Evolutionary conservation across 1,140 invertebrate species (phyloP).

Genomic region (Sitodiplosis mosellana): DNA sequence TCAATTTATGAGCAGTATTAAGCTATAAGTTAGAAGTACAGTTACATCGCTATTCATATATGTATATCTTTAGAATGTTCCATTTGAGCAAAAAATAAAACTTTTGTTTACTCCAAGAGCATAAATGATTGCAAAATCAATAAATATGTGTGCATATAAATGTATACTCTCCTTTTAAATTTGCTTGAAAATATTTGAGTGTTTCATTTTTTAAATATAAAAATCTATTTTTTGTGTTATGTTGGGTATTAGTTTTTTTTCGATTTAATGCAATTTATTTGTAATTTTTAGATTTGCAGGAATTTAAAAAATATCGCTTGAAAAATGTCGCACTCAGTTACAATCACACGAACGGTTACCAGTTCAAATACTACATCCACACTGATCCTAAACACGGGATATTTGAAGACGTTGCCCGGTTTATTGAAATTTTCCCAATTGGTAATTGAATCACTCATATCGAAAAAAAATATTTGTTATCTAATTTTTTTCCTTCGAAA

Average conservation of each 20-base stretch:
- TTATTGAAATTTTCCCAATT: slow-evolving; percentile 53
- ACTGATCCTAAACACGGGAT: slow-evolving; percentile 55
- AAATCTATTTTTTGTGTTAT: no score
- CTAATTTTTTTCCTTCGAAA: not conserved
- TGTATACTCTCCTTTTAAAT: no score
- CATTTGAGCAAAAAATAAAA: no score
- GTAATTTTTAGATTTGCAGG: not conserved
- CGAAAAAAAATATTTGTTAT: not conserved
- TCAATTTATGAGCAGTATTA: no score
- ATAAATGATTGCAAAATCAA: no score
- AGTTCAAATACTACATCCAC: slow-evolving; percentile 53
- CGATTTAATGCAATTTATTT: not conserved
- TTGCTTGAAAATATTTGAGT: no score
- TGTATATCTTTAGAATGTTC: no score
- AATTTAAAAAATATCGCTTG: not conserved
- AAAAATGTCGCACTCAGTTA: slow-evolving; percentile 66
- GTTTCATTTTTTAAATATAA: no score
- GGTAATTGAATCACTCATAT: slow-evolving; percentile 31
- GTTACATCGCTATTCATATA: no score
- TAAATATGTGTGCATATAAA: no score
- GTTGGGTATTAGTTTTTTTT: not conserved
- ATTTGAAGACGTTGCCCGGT: slow-evolving; percentile 49
- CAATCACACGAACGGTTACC: slow-evolving; percentile 65
- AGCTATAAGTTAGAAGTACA: no score
- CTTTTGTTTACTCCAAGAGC: no score